These are phyloP conservation scores for Anoplopoma fimbria DNA, from an alignment of 2,113 vertebrate species.

Conservation along the genomic window DNA sequence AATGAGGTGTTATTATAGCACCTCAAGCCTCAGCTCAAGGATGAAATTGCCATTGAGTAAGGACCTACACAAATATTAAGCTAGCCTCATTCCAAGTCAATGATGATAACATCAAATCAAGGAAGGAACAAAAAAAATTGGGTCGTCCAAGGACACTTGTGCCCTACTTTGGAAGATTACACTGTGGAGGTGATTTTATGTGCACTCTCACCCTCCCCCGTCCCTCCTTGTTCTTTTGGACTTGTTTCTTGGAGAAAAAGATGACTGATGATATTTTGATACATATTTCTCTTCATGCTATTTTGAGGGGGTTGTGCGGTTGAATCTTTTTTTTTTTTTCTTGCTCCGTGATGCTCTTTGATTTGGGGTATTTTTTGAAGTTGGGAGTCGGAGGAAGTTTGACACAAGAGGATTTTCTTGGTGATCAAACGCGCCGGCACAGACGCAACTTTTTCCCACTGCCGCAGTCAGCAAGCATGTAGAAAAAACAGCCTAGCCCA, in stretches of 20 bases:
- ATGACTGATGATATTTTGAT: slow-evolving; percentile 70
- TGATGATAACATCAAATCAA: slow-evolving; percentile 63
- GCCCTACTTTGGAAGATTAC: slow-evolving; percentile 44
- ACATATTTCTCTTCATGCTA: slow-evolving; percentile 68
- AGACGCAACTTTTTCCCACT: slow-evolving; percentile 57
- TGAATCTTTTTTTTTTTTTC: slow-evolving; percentile 37
- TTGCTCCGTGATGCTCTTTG: slow-evolving; percentile 67
- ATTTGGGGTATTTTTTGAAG: slow-evolving; percentile 65
- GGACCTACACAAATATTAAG: slow-evolving; percentile 56
- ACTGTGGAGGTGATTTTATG: slow-evolving; percentile 55
- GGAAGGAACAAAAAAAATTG: neutral
- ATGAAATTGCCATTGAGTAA: slow-evolving; percentile 68
- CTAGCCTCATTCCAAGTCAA: slow-evolving; percentile 47
- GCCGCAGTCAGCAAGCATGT: slow-evolving; percentile 35
- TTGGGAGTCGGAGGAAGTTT: slow-evolving; percentile 60
- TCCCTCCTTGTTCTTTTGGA: slow-evolving; percentile 46
- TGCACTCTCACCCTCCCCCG: slow-evolving; percentile 12
- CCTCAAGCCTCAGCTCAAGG: slow-evolving; percentile 51
- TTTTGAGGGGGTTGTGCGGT: slow-evolving; percentile 57
- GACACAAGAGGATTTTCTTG: slow-evolving; percentile 67
- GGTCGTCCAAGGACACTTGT: slow-evolving; percentile 69
- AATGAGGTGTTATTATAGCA: slow-evolving; percentile 51
- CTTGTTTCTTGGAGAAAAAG: slow-evolving; percentile 62
- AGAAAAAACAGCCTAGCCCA: slow-evolving; percentile 26
- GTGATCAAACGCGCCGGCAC: slow-evolving; percentile 61